These are phyloP conservation scores for Scortum barcoo DNA, from an alignment of 2,113 vertebrate genomes.

Conservation along the genomic window DNA sequence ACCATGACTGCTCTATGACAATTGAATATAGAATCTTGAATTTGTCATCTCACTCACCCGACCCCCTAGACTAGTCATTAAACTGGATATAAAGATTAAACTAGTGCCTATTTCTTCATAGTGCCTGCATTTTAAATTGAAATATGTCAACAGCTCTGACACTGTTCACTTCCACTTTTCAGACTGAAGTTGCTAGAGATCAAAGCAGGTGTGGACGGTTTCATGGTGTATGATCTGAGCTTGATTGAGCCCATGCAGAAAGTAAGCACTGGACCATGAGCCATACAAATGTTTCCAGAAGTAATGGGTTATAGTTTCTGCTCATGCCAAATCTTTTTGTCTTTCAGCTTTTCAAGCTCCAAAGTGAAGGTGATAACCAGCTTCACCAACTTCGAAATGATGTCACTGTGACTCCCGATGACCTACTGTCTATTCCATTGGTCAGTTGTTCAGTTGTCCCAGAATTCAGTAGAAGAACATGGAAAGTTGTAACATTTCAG, in stretches of 20 bases:
- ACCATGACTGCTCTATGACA: too few relatives aligned
- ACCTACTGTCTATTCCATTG: slow-evolving; percentile 82
- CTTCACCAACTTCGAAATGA: slow-evolving; percentile 73
- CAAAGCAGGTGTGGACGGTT: slow-evolving; percentile 87
- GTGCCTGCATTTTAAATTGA: not conserved
- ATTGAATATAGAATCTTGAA: too few relatives aligned
- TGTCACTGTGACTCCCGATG: slow-evolving; percentile 70
- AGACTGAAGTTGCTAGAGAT: slow-evolving; percentile 88
- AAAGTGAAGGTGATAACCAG: slow-evolving; percentile 80
- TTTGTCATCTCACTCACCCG: too few relatives aligned
- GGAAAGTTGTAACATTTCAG: not conserved
- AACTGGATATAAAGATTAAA: too few relatives aligned
- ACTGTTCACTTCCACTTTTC: not conserved
- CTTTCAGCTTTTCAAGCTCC: slow-evolving; percentile 81
- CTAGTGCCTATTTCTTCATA: not conserved
- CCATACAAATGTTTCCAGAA: not conserved
- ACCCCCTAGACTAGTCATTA: too few relatives aligned
- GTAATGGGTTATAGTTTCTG: not conserved
- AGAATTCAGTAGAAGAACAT: not conserved
- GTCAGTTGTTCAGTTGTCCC: slow-evolving; percentile 55
- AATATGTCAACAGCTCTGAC: not conserved
- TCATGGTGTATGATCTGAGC: slow-evolving; percentile 88
- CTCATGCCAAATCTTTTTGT: not conserved
- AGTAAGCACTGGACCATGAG: slow-evolving; percentile 31
- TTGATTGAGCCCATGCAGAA: slow-evolving; percentile 87